phyloP scores from a whole-genome alignment of 2,888 invertebrate species.

The Idaea biselata region DNA sequence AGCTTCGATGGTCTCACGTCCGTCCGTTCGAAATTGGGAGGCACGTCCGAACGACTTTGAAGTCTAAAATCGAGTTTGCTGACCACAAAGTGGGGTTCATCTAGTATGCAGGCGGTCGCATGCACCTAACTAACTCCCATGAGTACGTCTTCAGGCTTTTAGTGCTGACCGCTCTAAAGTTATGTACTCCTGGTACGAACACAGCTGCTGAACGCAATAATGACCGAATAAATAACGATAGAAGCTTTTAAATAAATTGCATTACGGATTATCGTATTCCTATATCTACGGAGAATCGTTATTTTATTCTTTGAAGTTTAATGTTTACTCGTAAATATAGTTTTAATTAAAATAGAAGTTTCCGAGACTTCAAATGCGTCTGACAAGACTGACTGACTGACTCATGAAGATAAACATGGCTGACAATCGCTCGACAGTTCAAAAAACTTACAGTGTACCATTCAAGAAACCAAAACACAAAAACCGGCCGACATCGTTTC shows the following conservation, averaged over 20 bases:
- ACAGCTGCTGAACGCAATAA: slow-evolving; percentile 18
- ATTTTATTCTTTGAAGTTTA: not conserved
- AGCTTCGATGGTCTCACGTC: slow-evolving; percentile 17
- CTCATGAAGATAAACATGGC: not conserved
- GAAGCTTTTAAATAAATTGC: slow-evolving; percentile 1
- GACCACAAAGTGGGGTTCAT: slow-evolving; percentile 56
- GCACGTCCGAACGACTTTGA: slow-evolving; percentile 62
- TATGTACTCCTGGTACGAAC: slow-evolving; percentile 49
- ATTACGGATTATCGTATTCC: not conserved
- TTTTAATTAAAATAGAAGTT: not conserved
- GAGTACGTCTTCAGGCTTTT: slow-evolving; percentile 56
- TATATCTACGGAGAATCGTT: not conserved
- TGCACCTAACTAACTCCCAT: slow-evolving; percentile 40
- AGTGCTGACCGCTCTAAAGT: slow-evolving; percentile 54
- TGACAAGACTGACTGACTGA: slow-evolving; percentile 1
- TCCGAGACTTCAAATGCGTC: not conserved
- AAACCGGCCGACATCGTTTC: slow-evolving; percentile 33
- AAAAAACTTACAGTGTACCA: not conserved
- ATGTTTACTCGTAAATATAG: not conserved
- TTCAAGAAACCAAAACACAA: slow-evolving; percentile 20
- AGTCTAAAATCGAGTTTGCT: slow-evolving; percentile 76
- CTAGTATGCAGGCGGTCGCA: slow-evolving; percentile 36
- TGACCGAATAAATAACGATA: slow-evolving; percentile 16
- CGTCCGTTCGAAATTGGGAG: slow-evolving; percentile 22
- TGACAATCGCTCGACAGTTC: not conserved